Base-by-base conservation (phyloP, 2,888 invertebrate species). In the Leptodirus hochenwartii region DNA sequence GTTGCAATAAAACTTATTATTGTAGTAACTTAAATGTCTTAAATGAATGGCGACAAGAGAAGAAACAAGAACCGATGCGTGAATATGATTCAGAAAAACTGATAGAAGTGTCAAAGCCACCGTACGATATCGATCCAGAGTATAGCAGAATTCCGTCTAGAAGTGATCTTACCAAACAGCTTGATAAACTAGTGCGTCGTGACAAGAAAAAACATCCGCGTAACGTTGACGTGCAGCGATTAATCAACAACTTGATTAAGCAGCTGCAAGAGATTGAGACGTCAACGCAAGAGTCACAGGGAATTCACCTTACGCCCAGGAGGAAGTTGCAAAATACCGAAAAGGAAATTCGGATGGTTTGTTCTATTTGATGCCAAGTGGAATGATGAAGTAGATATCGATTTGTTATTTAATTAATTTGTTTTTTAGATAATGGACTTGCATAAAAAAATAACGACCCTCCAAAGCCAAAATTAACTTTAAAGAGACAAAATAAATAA, bases 341-440 rank as follows among this genome's bases (percentile, higher is more conserved):
- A 34, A 56, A 53, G 35, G 67, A 71, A 47, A 69, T 72, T 40
- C 60, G 64, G 40, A 66, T 64, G 60, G 71, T 70, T 43, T 34
- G 39, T 34, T 38, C 23, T 26, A 32, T 23, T 29, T 3, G n/a
- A n/a, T n/a, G n/a, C n/a, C n/a, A n/a, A n/a, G n/a, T n/a, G n/a
- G n/a, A n/a, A n/a, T n/a, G n/a, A n/a, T n/a, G n/a, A n/a, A n/a
- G n/a, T n/a, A n/a, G n/a, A n/a, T n/a, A n/a, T n/a, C n/a, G n/a
- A n/a, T n/a, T n/a, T n/a, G n/a, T 20, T 8, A 8, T n/a, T 8
- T 8, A n/a, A 8, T 20, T n/a, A 8, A 8, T 20, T 20, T 20
- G 20, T 20, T n/a, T 20, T 20, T 8, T n/a, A 20, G 20, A 20
- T 20, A 20, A 8, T 20, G n/a, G n/a, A 20, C n/a, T 20, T 20